These are phyloP conservation scores for Tetrax tetrax DNA, from an alignment of 2,113 vertebrate species.

Conservation along the genomic window DNA sequence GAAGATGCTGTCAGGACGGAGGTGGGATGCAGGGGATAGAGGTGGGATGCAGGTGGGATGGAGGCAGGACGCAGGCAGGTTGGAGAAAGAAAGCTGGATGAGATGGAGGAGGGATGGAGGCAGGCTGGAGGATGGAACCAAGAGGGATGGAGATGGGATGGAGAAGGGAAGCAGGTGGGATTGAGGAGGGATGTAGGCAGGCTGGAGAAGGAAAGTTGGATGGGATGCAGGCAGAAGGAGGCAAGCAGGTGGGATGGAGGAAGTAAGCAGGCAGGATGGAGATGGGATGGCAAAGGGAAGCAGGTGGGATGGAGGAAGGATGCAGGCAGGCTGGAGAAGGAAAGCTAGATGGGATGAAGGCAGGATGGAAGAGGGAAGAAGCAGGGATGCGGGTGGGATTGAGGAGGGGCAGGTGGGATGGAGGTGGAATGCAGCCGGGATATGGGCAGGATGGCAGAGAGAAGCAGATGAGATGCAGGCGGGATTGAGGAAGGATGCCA, in stretches of 20 bases:
- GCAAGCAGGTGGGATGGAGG: too few relatives aligned
- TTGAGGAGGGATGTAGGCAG: background rate
- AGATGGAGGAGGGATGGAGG: background rate
- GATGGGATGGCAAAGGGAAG: background rate
- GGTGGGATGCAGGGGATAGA: background rate
- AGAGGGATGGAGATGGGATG: background rate
- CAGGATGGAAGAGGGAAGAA: too few relatives aligned
- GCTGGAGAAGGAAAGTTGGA: too few relatives aligned
- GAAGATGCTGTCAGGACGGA: background rate
- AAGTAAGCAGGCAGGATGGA: too few relatives aligned
- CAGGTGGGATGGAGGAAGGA: too few relatives aligned
- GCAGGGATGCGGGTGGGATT: too few relatives aligned
- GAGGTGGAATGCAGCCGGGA: background rate
- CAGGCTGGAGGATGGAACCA: too few relatives aligned
- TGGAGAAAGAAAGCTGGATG: background rate
- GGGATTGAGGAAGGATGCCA: too few relatives aligned
- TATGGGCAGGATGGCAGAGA: background rate
- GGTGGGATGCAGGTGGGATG: background rate
- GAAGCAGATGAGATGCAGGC: background rate
- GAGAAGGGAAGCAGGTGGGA: too few relatives aligned
- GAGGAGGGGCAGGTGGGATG: too few relatives aligned
- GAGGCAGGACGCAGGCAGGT: background rate
- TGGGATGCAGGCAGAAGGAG: too few relatives aligned
- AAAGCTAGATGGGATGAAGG: too few relatives aligned
- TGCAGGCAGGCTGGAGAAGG: background rate